phyloP scores from a whole-genome alignment of 2,888 invertebrate genomes.

The Watsonalla binaria region DNA sequence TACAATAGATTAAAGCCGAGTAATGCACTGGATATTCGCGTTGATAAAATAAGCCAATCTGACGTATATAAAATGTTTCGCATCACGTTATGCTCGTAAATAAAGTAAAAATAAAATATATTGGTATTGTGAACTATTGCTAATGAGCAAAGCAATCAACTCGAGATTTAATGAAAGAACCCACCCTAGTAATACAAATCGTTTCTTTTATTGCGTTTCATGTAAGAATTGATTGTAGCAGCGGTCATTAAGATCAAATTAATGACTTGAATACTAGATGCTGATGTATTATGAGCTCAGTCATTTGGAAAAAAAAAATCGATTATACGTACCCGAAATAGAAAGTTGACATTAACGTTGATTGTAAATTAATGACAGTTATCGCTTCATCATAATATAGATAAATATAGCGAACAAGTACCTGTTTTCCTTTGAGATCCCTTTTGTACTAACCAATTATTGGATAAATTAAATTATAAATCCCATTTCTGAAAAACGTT shows the following conservation, averaged over 20 bases:
- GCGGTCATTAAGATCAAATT: background rate
- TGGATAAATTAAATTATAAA: too few relatives aligned
- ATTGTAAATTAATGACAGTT: too few relatives aligned
- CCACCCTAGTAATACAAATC: slow-evolving; percentile 16
- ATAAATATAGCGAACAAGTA: too few relatives aligned
- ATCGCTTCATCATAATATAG: too few relatives aligned
- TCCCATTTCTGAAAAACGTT: too few relatives aligned
- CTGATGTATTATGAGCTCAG: background rate
- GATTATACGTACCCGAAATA: background rate
- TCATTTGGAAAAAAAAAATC: background rate
- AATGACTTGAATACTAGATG: background rate
- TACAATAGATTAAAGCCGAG: too few relatives aligned
- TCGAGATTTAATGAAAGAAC: slow-evolving; percentile 22
- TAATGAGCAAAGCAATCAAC: slow-evolving; percentile 30
- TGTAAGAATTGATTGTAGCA: slow-evolving; percentile 14
- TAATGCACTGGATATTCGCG: too few relatives aligned
- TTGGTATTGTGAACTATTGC: slow-evolving; percentile 21
- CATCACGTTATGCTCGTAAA: background rate
- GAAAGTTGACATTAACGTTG: background rate
- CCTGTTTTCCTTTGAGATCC: too few relatives aligned
- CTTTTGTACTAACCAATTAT: too few relatives aligned
- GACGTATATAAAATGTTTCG: too few relatives aligned
- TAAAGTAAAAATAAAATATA: slow-evolving; percentile 41
- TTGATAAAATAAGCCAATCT: too few relatives aligned
- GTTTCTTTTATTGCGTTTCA: slow-evolving; percentile 18